Conservation (phyloP, 2,113 vertebrate genomes). For the Eurystomus gularis region DNA sequence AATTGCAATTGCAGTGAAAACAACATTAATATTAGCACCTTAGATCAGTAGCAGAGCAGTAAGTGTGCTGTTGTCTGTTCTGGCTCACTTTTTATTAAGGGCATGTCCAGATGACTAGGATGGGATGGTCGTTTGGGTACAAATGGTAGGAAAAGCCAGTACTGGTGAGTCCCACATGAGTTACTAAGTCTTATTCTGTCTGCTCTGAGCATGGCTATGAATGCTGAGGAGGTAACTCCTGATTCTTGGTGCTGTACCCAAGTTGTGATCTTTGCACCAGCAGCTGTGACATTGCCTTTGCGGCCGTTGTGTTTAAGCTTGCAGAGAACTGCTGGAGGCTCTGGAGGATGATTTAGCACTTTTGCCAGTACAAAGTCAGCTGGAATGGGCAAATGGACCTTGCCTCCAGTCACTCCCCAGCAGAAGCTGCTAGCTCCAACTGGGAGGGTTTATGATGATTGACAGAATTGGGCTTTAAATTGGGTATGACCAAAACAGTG, state of each 20-base stretch:
- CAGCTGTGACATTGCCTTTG: background rate
- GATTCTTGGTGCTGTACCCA: background rate
- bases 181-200: background rate
- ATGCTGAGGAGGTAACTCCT: background rate
- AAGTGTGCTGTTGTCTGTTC: background rate
- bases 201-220: background rate
- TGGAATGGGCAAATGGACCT: background rate
- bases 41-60: background rate
- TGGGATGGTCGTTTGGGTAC: accelerated
- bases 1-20: background rate
- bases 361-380: background rate
- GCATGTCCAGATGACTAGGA: background rate
- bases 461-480: background rate
- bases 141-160: background rate
- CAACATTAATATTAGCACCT: background rate
- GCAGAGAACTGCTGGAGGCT: background rate
- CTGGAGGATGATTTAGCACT: background rate
- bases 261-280: background rate
- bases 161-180: background rate
- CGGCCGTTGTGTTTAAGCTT: background rate
- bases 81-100: background rate
- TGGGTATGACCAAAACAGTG: background rate
- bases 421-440: background rate
- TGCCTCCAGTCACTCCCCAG: background rate
- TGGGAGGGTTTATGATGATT: background rate